phyloP scores from a whole-genome alignment of 92 coral and sea anemone genomes.

The Phenganax marumi region DNA sequence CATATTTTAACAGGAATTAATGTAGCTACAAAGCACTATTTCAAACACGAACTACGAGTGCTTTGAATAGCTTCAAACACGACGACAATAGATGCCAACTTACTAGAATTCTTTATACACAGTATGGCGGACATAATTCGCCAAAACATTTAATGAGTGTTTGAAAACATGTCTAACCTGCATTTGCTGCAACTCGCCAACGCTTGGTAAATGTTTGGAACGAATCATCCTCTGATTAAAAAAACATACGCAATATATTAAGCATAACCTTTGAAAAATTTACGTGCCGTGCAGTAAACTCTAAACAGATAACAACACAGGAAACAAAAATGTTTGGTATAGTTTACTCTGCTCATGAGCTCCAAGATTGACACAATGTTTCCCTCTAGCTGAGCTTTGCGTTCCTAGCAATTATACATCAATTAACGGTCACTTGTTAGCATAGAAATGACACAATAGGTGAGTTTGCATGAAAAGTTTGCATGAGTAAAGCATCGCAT shows the following conservation, averaged over 20 bases:
- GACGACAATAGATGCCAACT: too few relatives aligned
- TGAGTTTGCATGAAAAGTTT: too few relatives aligned
- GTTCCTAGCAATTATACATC: constrained; percentile 54
- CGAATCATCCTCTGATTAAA: constrained; percentile 80
- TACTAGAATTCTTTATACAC: too few relatives aligned
- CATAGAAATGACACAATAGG: too few relatives aligned
- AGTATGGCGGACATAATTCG: too few relatives aligned
- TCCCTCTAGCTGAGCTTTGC: constrained; percentile 80
- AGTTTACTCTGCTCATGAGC: constrained; percentile 83
- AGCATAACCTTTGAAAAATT: background rate
- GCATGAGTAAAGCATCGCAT: too few relatives aligned
- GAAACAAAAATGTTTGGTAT: background rate
- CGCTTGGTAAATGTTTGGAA: constrained; percentile 86
- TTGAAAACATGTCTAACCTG: constrained; percentile 58
- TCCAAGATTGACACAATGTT: constrained; percentile 68
- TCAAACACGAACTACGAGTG: background rate
- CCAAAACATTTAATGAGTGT: too few relatives aligned
- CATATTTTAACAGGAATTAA: too few relatives aligned
- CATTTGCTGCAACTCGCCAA: constrained; percentile 86
- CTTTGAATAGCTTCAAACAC: background rate
- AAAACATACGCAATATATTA: background rate
- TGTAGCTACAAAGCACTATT: background rate
- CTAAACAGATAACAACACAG: background rate
- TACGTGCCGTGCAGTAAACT: background rate
- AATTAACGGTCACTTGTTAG: background rate